Percentiles rank a stretch among this genome's conserved stretches.
These are phyloP conservation scores for Chlorops oryzae DNA, from an alignment of 1,140 invertebrate genomes.

Conservation along the genomic window DNA sequence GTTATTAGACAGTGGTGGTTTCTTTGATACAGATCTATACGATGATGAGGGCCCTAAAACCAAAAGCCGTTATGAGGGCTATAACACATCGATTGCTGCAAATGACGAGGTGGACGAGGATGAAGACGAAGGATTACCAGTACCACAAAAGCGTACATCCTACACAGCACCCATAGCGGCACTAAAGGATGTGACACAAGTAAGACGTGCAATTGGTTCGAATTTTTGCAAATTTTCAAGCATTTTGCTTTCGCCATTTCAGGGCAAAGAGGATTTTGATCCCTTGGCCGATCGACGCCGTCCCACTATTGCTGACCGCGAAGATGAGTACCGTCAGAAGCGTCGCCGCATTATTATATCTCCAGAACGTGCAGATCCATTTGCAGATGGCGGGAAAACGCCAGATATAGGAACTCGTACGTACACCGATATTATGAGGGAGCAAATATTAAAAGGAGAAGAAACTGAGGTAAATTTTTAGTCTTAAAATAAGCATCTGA, in stretches of 20 bases:
- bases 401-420: constrained; percentile 90
- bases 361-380: constrained; percentile 92
- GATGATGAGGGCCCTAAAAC: constrained; percentile 57
- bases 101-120: constrained; percentile 86
- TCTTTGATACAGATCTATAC: constrained; percentile 86
- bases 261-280: constrained; percentile 91
- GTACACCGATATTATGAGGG: constrained; percentile 96
- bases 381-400: constrained; percentile 97
- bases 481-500: constrained; percentile 6
- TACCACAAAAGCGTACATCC: constrained; percentile 62
- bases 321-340: constrained; percentile 93
- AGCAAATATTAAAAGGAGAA: constrained; percentile 82
- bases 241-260: constrained; percentile 30
- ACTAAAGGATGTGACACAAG: constrained; percentile 84
- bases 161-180: constrained; percentile 83
- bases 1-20: constrained; percentile 79
- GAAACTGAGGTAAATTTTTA: constrained; percentile 69
- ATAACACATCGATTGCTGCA: constrained; percentile 91
- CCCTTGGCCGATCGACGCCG: constrained; percentile 89
- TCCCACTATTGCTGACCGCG: constrained; percentile 87
- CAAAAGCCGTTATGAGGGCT: constrained; percentile 81
- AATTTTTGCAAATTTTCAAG: neutral
- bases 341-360: constrained; percentile 87
- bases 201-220: constrained; percentile 46
- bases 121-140: constrained; percentile 67